These are phyloP conservation scores for Eledone cirrhosa DNA, from an alignment of 2,888 invertebrate genomes.

Conservation along the genomic window DNA sequence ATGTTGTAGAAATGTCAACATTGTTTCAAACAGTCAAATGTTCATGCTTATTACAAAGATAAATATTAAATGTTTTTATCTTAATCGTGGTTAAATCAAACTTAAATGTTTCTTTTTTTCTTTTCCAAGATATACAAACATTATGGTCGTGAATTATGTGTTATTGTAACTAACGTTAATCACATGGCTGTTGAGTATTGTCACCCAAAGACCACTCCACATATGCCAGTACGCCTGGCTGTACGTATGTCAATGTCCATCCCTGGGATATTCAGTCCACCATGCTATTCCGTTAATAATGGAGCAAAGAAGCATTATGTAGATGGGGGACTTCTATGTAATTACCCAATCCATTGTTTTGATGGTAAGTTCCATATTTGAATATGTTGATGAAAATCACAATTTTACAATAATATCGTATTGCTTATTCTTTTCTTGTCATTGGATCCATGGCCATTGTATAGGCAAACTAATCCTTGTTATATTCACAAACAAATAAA, in stretches of 20 bases:
- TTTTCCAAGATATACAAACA: conserved; percentile 10
- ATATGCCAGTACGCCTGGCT: conserved; percentile 42
- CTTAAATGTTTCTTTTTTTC: neutral
- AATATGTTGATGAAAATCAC: too few relatives aligned
- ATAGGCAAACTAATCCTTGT: too few relatives aligned
- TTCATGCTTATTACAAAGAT: neutral
- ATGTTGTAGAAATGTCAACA: too few relatives aligned
- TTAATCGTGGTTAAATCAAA: neutral
- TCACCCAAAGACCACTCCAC: conserved; percentile 53
- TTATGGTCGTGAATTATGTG: conserved; percentile 49
- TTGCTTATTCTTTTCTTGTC: too few relatives aligned
- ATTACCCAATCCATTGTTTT: conserved; percentile 59
- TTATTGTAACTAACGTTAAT: conserved; percentile 62
- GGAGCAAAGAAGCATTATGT: conserved; percentile 46
- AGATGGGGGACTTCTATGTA: conserved; percentile 59
- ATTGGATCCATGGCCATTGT: too few relatives aligned
- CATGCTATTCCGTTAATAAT: neutral
- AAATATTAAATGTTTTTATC: neutral
- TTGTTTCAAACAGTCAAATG: too few relatives aligned
- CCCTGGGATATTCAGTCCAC: conserved; percentile 37
- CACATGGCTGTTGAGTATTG: conserved; percentile 61
- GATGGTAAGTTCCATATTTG: conserved; percentile 51
- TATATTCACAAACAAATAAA: too few relatives aligned
- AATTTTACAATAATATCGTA: too few relatives aligned
- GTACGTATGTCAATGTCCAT: conserved; percentile 46